Base-by-base conservation (phyloP, 2,113 vertebrate genomes). In the Alligator mississippiensis region DNA sequence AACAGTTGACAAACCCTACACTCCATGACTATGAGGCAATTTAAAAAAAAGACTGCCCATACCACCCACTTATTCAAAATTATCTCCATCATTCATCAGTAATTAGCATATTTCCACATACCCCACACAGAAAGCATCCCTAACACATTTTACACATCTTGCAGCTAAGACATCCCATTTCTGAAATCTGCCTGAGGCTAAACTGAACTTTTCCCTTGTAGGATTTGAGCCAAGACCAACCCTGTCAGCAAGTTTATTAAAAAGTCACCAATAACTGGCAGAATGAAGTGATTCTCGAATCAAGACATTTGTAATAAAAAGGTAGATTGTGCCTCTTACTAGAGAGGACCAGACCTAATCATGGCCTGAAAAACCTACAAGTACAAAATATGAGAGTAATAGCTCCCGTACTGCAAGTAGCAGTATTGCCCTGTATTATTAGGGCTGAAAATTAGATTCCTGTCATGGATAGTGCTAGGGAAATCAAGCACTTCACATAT, bases 191-290 rank as follows among this genome's bases (percentile, higher is more conserved):
- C 24, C 19, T 19, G 21, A 47, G 5, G 16, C 0, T 19, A 55
- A 16, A 11, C 64, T 30, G 54, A 27, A 27, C 28, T 15, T 68
- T 68, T 64, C 68, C 17, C n/a, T 25, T 0, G 30, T 11, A 30
- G 63, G 75, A 70, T 17, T n/a, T 24, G 47, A 74, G 2, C 15
- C 57, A 21, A 6, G 3, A 68, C n/a, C 22, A 74, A 30, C n/a
- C 58, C 4, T 2, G 16, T 15, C 2, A 0, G 1, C 7, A 57
- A 17, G 21, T 1, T 0, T 15, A 83, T n/a, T 28, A 86, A 27
- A 72, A 89, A 12, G 24, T 82, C 58, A 74, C 27, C 62, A 70
- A 21, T 4, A 55, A 34, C 30, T 70, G 68, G 17, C 5, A 55
- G 64, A 64, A 89, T 0, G 63, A 16, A 54, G 76, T 1, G 38